Conservation (phyloP, 1,140 invertebrate species). For the Brachionus calyciflorus region DNA sequence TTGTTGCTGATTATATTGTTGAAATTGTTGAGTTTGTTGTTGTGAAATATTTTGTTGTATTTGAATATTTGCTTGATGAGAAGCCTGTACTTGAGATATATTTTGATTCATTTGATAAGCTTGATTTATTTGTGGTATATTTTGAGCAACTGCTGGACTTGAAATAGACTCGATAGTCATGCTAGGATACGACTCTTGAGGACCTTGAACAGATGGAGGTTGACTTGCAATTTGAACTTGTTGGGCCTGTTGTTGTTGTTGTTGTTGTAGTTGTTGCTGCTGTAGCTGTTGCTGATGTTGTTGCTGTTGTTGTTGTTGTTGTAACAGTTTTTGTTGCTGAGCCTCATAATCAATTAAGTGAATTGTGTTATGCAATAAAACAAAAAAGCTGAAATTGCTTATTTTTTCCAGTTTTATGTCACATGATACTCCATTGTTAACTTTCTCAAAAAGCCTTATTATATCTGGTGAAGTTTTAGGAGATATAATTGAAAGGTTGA, state of each 20-base stretch:
- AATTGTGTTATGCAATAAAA: slow-evolving; percentile 5
- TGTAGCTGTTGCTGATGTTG: not conserved
- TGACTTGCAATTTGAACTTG: not conserved
- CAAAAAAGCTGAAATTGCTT: not conserved
- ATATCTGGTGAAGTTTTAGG: not conserved
- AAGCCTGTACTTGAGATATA: too few species aligned
- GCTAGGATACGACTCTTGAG: too few species aligned
- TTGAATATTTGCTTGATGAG: not conserved
- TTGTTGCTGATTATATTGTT: not conserved
- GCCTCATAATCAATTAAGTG: slow-evolving; percentile 19
- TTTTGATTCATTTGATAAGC: too few species aligned
- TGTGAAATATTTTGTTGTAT: not conserved
- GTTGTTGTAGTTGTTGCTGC: not conserved
- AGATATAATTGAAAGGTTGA: slow-evolving; percentile 34
- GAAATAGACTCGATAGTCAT: too few species aligned
- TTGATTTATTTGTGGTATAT: too few species aligned
- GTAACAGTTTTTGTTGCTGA: not conserved
- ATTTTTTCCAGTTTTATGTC: slow-evolving; percentile 28
- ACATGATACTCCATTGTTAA: not conserved
- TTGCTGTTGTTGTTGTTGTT: slow-evolving; percentile 5
- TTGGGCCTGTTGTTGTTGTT: not conserved
- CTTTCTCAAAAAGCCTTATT: not conserved
- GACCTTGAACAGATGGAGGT: not conserved
- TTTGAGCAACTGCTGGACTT: too few species aligned
- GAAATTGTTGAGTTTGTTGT: not conserved